Evolutionary conservation across 2,113 vertebrate species (phyloP).

Genomic region (Ailurus styani): DNA sequence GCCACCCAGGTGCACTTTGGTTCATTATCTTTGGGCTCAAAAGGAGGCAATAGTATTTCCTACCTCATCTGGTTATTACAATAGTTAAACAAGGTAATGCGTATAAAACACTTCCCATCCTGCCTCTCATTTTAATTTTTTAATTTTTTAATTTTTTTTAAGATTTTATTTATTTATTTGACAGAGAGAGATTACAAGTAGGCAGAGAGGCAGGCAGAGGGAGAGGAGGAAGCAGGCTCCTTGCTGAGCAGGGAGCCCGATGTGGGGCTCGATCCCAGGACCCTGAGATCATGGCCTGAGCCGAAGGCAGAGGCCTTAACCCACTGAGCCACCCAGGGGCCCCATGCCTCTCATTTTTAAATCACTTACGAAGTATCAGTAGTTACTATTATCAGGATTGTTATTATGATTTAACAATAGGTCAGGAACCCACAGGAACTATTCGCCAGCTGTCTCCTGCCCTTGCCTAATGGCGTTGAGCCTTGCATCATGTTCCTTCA

Average conservation of each 20-base stretch:
- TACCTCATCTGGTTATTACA: background rate
- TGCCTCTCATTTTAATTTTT: background rate
- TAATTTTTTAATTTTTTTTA: too few species aligned
- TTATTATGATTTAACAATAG: background rate
- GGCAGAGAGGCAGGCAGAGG: too few species aligned
- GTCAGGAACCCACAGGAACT: background rate
- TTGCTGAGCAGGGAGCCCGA: too few species aligned
- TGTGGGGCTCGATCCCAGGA: too few species aligned
- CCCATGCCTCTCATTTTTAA: background rate
- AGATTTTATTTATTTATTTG: too few species aligned
- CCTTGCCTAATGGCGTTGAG: background rate
- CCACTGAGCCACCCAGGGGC: too few species aligned
- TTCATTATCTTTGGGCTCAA: background rate
- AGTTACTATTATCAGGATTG: too few species aligned
- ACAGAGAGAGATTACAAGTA: too few species aligned
- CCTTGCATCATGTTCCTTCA: background rate
- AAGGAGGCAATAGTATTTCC: background rate
- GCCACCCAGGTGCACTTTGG: background rate
- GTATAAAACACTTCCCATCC: fast-evolving
- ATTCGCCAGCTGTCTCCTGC: background rate
- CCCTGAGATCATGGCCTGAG: too few species aligned
- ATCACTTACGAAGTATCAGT: background rate
- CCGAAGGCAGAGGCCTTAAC: too few species aligned
- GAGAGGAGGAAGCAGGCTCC: too few species aligned
- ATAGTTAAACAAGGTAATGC: background rate